Evolutionary conservation across 2,888 invertebrate genomes (phyloP), one percentile per base, ranked within the genome.

Genomic region (Tuberolachnus salignus): DNA sequence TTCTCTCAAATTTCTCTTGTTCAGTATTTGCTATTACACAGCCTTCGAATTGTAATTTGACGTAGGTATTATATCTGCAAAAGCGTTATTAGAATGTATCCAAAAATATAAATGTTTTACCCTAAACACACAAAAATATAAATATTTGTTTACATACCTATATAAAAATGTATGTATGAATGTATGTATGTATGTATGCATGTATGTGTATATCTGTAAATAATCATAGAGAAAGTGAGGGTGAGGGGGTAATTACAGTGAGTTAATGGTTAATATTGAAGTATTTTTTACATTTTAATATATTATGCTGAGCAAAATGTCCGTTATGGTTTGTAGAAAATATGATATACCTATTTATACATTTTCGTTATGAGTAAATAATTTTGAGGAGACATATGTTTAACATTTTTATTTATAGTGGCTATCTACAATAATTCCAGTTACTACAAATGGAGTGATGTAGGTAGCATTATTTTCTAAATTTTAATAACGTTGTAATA

Each of bases 371-470:
- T 16, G 42, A 19, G 53, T 49, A 49, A n/a, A 49, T 42, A n/a
- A 23, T 53, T 21, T 51, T 51, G 42, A 69, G 73, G 42, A 53
- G 63, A 23, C 11, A 72, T 59, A 34, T 73, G 73, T 73, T 73
- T 73, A 73, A 73, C 73, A 63, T 63, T 73, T 73, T 73, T 73
- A 73, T 73, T 73, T 73, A 73, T 73, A 73, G 73, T 34, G 71
- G 63, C 63, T 63, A 63, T 21, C 63, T 61, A 53, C 73, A 63
- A 53, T 73, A 63, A 73, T 73, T 73, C 63, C 61, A 73, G 72
- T 73, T 61, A 63, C 72, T 63, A 73, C 73, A 44, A 21, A 42
- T 64, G 73, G 42, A 73, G 73, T 73, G 42, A n/a, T 63, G 19
- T 63, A 51, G 21, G 19, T 63, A 51, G 21, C n/a, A 21, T 63